A percentile compares a stretch with the other conserved stretches of the same genome.
phyloP scores from a whole-genome alignment of 2,888 invertebrate species.

The Andricus curvator region DNA sequence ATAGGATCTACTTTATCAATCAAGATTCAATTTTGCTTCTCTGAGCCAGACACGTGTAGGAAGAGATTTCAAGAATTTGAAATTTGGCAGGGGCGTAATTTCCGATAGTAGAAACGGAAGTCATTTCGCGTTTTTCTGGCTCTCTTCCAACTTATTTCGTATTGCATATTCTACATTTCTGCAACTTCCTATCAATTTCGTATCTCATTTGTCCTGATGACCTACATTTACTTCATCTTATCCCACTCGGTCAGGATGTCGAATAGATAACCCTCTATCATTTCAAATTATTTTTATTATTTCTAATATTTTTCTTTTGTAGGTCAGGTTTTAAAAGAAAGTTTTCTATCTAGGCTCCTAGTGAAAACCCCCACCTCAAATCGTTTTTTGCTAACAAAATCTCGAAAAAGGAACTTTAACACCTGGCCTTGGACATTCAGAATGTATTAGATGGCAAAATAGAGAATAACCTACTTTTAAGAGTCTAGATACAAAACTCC shows the following conservation, averaged over 20 bases:
- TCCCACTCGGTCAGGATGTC: constrained; percentile 64
- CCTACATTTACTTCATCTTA: constrained; percentile 55
- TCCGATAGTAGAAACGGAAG: constrained; percentile 53
- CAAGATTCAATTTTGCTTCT: background rate
- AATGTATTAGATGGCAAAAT: background rate
- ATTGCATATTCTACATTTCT: constrained; percentile 27
- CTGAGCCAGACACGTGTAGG: background rate
- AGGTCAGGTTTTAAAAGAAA: background rate
- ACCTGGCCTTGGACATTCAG: background rate
- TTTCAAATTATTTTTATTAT: background rate
- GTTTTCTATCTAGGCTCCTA: background rate
- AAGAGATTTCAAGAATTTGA: constrained; percentile 12
- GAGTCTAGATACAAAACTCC: background rate
- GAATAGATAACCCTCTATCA: constrained; percentile 23
- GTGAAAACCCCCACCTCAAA: background rate
- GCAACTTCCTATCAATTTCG: background rate
- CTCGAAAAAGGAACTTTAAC: background rate
- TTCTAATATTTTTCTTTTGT: background rate
- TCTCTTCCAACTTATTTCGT: constrained; percentile 47
- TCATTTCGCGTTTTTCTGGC: constrained; percentile 56
- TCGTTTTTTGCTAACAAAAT: background rate
- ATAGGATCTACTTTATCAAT: background rate
- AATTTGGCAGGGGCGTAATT: constrained; percentile 7
- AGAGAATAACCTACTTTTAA: background rate
- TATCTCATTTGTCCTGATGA: constrained; percentile 40